Evolutionary conservation across 1,140 invertebrate genomes (phyloP), one percentile per base, ranked within the genome.

Genomic region (Micrasema longulum): DNA sequence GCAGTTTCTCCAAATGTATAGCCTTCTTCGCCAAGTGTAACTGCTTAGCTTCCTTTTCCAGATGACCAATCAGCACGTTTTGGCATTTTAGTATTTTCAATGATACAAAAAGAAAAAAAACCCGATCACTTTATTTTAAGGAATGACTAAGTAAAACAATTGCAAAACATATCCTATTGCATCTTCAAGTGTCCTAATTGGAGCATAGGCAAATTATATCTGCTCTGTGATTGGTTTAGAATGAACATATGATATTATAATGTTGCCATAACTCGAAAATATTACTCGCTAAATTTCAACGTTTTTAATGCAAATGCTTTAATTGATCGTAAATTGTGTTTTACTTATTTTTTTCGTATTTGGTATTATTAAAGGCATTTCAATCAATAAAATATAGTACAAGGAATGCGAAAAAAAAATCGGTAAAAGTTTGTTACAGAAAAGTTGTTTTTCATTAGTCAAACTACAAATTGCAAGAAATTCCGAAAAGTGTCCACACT

Each of bases 101-200:
- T 2, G 1, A 43, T 14, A 10, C 14, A 43, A 43, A 1, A 43
- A 43, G 11, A 43, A 43, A 12, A 2, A 12, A n/a, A n/a, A n/a
- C n/a, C n/a, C n/a, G n/a, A n/a, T n/a, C 41, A 43, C 41, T 43
- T 43, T 43, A 43, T 14, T 10, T 43, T 43, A 43, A 43, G 9
- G 11, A 43, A 1, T 43, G 9, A 6, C 41, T 43, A 14, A 43
- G 11, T 43, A n/a, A 43, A 10, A 43, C 41, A 43, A 43, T 1
- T 43, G 9, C 41, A 1, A 43, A 43, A 1, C 2, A 12, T 12
- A 2, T 1, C 41, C 11, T 14, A 14, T 43, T 1, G 41, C 41
- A 43, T 43, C 6, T 43, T 43, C 11, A 43, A 43, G 9, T 43
- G 41, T 6, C 9, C 41, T 43, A 14, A 43, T 43, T 43, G 41